Percentiles rank a stretch among this genome's conserved stretches.
These are phyloP conservation scores for Autographa gamma DNA, from an alignment of 2,888 invertebrate species.

Conservation along the genomic window DNA sequence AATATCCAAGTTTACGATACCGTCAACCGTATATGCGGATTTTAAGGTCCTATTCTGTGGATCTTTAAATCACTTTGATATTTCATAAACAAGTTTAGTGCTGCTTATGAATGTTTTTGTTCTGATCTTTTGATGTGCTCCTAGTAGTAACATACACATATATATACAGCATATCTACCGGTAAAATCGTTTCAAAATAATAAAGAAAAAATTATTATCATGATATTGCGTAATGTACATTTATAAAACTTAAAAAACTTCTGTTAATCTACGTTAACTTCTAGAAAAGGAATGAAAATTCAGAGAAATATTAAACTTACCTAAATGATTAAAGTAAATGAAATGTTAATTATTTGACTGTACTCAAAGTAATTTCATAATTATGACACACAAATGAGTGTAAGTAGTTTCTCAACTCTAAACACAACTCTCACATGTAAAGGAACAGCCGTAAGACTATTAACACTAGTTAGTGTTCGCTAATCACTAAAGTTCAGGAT, in stretches of 20 bases:
- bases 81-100: constrained; percentile 26
- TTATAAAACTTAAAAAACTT: too few species aligned
- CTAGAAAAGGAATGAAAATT: too few species aligned
- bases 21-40: constrained; percentile 31
- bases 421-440: constrained; percentile 11
- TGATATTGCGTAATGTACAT: too few species aligned
- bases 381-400: constrained; percentile 1
- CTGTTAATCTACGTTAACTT: too few species aligned
- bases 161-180: too few species aligned
- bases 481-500: constrained; percentile 54
- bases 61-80: constrained; percentile 24
- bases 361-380: neutral
- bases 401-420: neutral
- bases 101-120: constrained; percentile 7
- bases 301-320: too few species aligned
- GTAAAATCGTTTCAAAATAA: too few species aligned
- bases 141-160: too few species aligned
- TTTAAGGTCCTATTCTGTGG: constrained; percentile 24
- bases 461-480: constrained; percentile 17
- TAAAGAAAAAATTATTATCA: too few species aligned
- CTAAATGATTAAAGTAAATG: neutral
- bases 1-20: constrained; percentile 51
- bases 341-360: neutral
- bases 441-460: constrained; percentile 14
- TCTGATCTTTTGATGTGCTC: neutral